Conservation (phyloP, 1,140 invertebrate genomes). For the Lepidurus couesii region DNA sequence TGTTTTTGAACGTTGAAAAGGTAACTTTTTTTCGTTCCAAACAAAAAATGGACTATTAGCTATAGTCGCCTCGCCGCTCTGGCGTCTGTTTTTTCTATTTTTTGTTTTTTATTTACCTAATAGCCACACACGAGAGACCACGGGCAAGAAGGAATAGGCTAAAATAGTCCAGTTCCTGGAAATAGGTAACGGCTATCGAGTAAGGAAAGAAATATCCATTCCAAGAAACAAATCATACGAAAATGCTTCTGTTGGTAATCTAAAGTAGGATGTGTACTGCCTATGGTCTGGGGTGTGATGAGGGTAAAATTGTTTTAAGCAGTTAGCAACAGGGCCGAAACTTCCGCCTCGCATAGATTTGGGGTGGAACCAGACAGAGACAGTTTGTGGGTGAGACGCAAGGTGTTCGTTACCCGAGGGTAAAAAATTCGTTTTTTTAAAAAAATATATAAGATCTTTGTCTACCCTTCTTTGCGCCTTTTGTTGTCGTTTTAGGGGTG, state of each 20-base stretch:
- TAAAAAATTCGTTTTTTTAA: too few species aligned
- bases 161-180: constrained; percentile 6
- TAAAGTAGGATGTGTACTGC: too few species aligned
- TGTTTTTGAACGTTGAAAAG: background rate
- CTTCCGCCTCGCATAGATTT: background rate
- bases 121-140: background rate
- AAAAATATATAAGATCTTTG: too few species aligned
- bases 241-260: background rate
- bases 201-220: background rate
- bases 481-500: too few species aligned
- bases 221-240: background rate
- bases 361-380: background rate
- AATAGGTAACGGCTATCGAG: background rate
- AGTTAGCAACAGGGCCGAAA: background rate
- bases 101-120: background rate
- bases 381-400: background rate
- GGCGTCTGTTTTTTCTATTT: background rate
- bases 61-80: background rate
- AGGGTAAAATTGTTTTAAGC: background rate
- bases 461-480: too few species aligned
- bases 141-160: background rate
- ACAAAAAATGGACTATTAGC: background rate
- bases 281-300: background rate
- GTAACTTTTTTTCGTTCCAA: background rate
- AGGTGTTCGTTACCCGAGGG: background rate